Evolutionary conservation across 2,113 vertebrate genomes (phyloP).

Genomic region (Elaphurus davidianus): DNA sequence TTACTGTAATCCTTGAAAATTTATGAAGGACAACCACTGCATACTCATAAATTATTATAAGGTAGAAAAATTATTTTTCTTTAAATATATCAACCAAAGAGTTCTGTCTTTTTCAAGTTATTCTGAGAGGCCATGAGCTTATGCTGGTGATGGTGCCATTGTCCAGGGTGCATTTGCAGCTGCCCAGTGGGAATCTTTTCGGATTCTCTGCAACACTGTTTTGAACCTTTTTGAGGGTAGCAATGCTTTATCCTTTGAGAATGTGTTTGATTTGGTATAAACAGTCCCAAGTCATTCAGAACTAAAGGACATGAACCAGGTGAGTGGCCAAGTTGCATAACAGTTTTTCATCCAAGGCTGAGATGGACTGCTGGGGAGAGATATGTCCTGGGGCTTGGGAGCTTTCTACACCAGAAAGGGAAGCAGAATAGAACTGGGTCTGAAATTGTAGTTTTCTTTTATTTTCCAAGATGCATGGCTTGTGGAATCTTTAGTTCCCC

Average conservation of each 20-base stretch:
- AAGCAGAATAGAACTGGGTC: background rate
- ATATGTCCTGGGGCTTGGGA: background rate
- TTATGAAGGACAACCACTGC: background rate
- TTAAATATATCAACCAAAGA: background rate
- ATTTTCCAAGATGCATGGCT: background rate
- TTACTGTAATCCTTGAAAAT: background rate
- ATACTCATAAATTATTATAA: background rate
- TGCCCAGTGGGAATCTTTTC: background rate
- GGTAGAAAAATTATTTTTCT: background rate
- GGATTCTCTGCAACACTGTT: background rate
- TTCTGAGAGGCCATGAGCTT: background rate
- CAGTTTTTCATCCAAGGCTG: background rate
- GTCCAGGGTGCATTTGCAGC: background rate
- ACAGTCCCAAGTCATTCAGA: background rate
- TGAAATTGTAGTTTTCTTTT: background rate
- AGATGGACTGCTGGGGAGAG: background rate
- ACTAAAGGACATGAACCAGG: background rate
- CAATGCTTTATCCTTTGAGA: background rate
- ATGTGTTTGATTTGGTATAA: constrained; percentile 10
- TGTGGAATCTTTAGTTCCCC: background rate
- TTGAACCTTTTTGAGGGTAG: constrained; percentile 7
- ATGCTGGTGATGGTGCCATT: background rate
- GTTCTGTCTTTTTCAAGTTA: constrained; percentile 25
- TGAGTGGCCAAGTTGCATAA: constrained; percentile 13
- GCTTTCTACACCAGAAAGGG: background rate